Percentiles rank a stretch among this genome's conserved stretches.
Conservation (phyloP, 2,797 vertebrate species). For the Melanotaenia trifasciata region DNA sequence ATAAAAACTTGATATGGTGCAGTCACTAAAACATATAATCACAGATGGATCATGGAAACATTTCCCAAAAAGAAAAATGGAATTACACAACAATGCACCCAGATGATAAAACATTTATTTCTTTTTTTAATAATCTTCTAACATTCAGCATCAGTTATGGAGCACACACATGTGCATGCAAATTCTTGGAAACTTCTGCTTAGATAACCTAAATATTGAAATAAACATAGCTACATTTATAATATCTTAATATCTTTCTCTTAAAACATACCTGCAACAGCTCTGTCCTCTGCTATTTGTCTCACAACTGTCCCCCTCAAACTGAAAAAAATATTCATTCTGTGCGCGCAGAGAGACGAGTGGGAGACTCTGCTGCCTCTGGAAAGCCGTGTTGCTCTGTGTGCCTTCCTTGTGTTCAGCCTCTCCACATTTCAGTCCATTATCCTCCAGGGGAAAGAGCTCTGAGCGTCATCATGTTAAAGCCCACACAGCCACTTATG, state of each 20-base stretch:
- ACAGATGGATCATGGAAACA: background rate
- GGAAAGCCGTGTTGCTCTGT: slow-evolving; percentile 51
- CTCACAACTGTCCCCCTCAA: slow-evolving; percentile 67
- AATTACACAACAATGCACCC: slow-evolving; percentile 12
- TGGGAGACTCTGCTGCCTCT: slow-evolving; percentile 45
- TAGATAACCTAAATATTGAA: background rate
- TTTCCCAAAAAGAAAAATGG: background rate
- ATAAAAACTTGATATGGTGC: background rate
- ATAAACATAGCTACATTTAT: background rate
- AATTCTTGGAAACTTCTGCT: slow-evolving; percentile 47
- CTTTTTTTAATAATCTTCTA: background rate
- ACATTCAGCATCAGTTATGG: slow-evolving; percentile 5
- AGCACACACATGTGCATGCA: slow-evolving; percentile 34
- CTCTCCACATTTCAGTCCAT: slow-evolving; percentile 74
- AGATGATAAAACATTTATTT: slow-evolving; percentile 26
- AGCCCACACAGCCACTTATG: slow-evolving; percentile 75
- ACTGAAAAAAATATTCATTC: slow-evolving; percentile 79
- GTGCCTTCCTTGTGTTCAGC: slow-evolving; percentile 62
- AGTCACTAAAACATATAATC: background rate
- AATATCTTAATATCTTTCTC: background rate
- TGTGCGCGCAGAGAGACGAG: slow-evolving; percentile 32
- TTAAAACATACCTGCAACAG: slow-evolving; percentile 69
- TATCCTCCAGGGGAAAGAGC: slow-evolving; percentile 71
- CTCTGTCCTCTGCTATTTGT: slow-evolving; percentile 68
- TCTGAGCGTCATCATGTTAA: slow-evolving; percentile 74